Percentiles rank a stretch among this genome's conserved stretches.
Evolutionary conservation across 1,140 invertebrate species (phyloP).

Genomic region (Caenorhabditis brenneri): DNA sequence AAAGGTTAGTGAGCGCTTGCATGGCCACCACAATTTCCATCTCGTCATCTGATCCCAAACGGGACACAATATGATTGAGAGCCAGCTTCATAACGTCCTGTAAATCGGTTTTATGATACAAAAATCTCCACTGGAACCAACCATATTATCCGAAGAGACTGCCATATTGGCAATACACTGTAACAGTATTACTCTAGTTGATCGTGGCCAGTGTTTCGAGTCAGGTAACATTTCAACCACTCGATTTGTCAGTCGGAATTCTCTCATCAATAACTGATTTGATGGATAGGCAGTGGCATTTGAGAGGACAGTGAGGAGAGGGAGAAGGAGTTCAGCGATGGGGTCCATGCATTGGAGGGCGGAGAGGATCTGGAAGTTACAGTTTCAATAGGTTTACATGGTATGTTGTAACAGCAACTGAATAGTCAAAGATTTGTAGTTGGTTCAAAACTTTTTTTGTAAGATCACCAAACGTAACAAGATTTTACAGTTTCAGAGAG

Average conservation of each 20-base stretch:
- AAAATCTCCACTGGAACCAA: too few species aligned
- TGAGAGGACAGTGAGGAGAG: constrained; percentile 62
- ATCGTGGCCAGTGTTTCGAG: constrained; percentile 56
- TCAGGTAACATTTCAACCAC: constrained; percentile 60
- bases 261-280: constrained; percentile 61
- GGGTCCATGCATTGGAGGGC: constrained; percentile 59
- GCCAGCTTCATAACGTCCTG: constrained; percentile 53
- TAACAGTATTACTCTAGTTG: constrained; percentile 61
- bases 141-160: constrained; percentile 60
- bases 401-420: too few species aligned
- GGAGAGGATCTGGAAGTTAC: constrained; percentile 60
- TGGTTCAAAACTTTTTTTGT: too few species aligned
- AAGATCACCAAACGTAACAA: too few species aligned
- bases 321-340: constrained; percentile 59
- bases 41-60: constrained; percentile 59
- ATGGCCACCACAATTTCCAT: constrained; percentile 63
- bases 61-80: constrained; percentile 52
- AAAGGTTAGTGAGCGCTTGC: constrained; percentile 66
- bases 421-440: too few species aligned
- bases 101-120: too few species aligned
- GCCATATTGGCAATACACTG: constrained; percentile 67
- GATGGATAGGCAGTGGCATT: constrained; percentile 62
- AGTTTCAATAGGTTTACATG: too few species aligned
- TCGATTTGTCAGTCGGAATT: constrained; percentile 59
- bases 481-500: too few species aligned